phyloP scores from a whole-genome alignment of 2,888 invertebrate species.

The Arctia plantaginis region DNA sequence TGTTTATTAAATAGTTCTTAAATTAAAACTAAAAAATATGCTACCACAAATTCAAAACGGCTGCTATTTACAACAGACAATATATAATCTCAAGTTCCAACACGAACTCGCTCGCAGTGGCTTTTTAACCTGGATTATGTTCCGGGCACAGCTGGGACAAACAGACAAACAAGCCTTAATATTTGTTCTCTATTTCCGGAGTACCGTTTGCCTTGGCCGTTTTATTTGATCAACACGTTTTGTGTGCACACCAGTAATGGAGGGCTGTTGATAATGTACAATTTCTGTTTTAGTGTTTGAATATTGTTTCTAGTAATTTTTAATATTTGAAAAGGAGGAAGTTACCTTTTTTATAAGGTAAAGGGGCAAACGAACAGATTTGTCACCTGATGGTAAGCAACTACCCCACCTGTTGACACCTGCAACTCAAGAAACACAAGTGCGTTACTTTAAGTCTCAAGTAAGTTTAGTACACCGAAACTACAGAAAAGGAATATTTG shows the following conservation, averaged over 20 bases:
- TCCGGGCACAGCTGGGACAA: slow-evolving; percentile 42
- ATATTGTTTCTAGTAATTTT: neutral
- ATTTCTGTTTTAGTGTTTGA: neutral
- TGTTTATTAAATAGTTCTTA: too few species aligned
- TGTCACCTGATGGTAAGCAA: too few species aligned
- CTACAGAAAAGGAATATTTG: too few species aligned
- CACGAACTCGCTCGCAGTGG: slow-evolving; percentile 43
- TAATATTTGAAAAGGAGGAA: too few species aligned
- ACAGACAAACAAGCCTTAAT: slow-evolving; percentile 40
- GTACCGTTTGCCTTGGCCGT: slow-evolving; percentile 30
- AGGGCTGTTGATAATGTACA: slow-evolving; percentile 7
- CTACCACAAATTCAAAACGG: neutral
- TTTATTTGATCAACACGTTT: slow-evolving; percentile 29
- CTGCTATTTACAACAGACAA: slow-evolving; percentile 28
- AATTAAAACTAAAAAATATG: too few species aligned
- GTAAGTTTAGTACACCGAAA: too few species aligned
- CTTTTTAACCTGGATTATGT: slow-evolving; percentile 51
- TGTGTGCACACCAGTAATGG: slow-evolving; percentile 14
- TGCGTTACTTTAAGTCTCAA: too few species aligned
- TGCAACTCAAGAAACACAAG: too few species aligned
- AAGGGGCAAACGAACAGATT: too few species aligned
- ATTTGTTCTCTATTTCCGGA: slow-evolving; percentile 41
- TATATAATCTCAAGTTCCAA: slow-evolving; percentile 41
- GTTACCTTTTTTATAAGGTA: too few species aligned
- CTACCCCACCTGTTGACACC: too few species aligned